Evolutionary conservation across 2,797 vertebrate genomes (phyloP), one percentile per base, ranked within the genome.

Genomic region (Myotis planiceps): DNA sequence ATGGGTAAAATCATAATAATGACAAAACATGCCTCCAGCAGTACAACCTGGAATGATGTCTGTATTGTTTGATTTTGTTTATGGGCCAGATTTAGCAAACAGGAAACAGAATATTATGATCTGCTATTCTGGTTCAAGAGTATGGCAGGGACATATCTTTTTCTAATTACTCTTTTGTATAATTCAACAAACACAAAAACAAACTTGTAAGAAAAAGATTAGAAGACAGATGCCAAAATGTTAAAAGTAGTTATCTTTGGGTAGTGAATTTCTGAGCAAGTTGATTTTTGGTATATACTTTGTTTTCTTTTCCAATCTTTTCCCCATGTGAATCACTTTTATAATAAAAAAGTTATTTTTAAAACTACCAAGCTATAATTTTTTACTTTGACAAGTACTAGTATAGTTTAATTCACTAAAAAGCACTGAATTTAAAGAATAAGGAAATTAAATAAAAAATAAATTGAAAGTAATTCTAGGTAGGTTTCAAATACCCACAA

Each of bases 351-450:
- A 49, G n/a, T 60, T 89, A 23, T 29, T 83, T 92, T 45, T 25
- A 8, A 60, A 60, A 92, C 71, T 83, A 79, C 2, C 63, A 91
- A 66, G 7, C 79, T 88, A 83, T 58, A 92, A 63, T 68, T 27
- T 39, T 63, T 79, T 65, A 82, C 60, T 84, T 63, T 95, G 94
- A 86, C 37, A 90, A 60, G 29, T 69, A 78, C n/a, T 81, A 55
- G 1, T 63, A 3, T 93, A 63, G 16, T 45, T 78, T 68, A 85
- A 74, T 25, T 94, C 71, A 91, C 65, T 91, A 92, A 90, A 94
- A 96, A 84, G 37, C 51, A 94, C 32, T 90, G 49, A 91, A 79
- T 37, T 91, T 90, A 69, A 91, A 81, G 74, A 81, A 37, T 91
- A 93, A 55, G 42, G 45, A 66, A 86, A 94, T 39, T 78, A 90